Evolutionary conservation across 2,888 invertebrate species (phyloP).

Genomic region (Watsonalla cultraria): DNA sequence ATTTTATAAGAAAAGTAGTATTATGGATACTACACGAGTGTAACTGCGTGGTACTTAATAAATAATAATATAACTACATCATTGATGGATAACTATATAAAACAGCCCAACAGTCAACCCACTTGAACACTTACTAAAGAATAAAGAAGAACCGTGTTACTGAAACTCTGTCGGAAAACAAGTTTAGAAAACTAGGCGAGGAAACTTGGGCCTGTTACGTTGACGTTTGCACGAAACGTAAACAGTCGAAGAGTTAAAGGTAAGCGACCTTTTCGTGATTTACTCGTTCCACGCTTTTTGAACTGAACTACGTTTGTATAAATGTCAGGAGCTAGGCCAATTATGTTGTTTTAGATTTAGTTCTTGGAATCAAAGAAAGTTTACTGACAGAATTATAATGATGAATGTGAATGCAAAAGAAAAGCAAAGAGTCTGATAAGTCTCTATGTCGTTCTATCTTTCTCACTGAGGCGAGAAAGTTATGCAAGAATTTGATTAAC

Average conservation of each 20-base stretch:
- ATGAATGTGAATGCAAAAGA: too few relatives aligned
- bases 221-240: conserved; percentile 25
- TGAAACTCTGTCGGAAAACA: conserved; percentile 8
- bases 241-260: conserved; percentile 23
- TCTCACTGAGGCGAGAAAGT: too few relatives aligned
- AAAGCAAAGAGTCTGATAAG: too few relatives aligned
- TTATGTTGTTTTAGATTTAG: background rate
- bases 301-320: background rate
- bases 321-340: background rate
- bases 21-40: too few relatives aligned
- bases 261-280: conserved; percentile 26
- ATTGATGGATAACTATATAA: too few relatives aligned
- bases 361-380: background rate
- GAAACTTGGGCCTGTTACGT: conserved; percentile 15
- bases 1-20: too few relatives aligned
- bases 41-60: too few relatives aligned
- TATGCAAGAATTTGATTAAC: too few relatives aligned
- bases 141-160: background rate
- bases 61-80: too few relatives aligned
- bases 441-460: too few relatives aligned
- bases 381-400: too few relatives aligned
- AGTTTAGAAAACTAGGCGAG: conserved; percentile 15
- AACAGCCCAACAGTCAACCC: background rate
- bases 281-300: conserved; percentile 5
- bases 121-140: background rate